These are phyloP conservation scores for Carpatolechia fugitivella DNA, from an alignment of 2,888 invertebrate genomes.

Conservation along the genomic window DNA sequence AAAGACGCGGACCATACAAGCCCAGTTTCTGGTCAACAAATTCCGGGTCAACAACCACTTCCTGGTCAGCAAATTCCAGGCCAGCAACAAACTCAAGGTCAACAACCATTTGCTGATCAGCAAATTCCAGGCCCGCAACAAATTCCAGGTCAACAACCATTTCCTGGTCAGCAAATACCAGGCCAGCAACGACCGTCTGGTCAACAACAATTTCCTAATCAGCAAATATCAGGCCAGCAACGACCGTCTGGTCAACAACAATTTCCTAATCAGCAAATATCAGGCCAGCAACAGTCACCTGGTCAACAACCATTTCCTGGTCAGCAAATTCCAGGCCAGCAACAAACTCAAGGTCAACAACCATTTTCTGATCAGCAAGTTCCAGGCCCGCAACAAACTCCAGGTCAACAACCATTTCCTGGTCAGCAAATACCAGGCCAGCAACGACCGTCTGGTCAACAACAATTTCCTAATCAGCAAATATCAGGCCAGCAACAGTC, in stretches of 20 bases:
- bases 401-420: background rate
- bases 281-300: background rate
- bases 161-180: background rate
- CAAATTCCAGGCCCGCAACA: no score
- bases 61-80: background rate
- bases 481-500: no score
- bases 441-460: no score
- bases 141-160: background rate
- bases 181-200: no score
- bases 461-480: no score
- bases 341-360: background rate
- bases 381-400: background rate
- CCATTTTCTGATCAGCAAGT: no score
- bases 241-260: no score
- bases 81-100: background rate
- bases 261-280: no score
- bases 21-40: background rate
- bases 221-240: no score
- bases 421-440: no score
- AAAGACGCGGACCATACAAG: no score
- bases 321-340: background rate
- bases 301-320: background rate
- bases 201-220: no score
- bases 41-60: background rate
- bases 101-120: background rate